These are phyloP conservation scores for Ptilorrhoa leucosticta DNA, from an alignment of 2,113 vertebrate genomes.

Conservation along the genomic window DNA sequence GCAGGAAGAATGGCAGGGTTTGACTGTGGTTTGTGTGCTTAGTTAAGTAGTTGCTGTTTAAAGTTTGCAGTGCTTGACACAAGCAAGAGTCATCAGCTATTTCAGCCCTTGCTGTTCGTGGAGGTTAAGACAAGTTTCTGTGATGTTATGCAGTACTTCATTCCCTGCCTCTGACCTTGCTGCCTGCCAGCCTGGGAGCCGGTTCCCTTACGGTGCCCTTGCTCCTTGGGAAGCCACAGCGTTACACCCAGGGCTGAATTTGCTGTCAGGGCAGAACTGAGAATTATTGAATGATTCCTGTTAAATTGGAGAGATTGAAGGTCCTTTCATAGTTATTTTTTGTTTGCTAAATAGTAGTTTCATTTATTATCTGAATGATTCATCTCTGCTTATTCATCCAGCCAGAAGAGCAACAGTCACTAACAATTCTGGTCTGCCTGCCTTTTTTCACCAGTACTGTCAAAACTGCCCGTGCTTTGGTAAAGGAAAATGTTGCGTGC, in stretches of 20 bases:
- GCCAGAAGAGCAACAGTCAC: neutral
- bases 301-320: neutral
- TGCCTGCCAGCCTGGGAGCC: neutral
- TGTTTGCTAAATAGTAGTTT: neutral
- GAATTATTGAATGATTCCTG: neutral
- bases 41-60: neutral
- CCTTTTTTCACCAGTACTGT: neutral
- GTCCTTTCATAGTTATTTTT: neutral
- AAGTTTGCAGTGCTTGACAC: neutral
- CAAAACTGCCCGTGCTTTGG: neutral
- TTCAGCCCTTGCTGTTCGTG: constrained; percentile 3
- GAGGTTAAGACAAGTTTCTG: neutral
- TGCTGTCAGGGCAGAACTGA: neutral
- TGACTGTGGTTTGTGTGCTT: neutral
- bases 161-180: neutral
- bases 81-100: constrained; percentile 19
- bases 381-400: neutral
- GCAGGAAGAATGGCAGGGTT: neutral
- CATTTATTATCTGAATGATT: neutral
- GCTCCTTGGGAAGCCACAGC: neutral
- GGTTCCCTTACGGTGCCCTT: fast-evolving
- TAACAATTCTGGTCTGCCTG: neutral
- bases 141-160: neutral
- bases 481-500: neutral
- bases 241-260: neutral